These are phyloP conservation scores for Perodicticus potto DNA, from an alignment of 2,797 vertebrate species.

Conservation along the genomic window DNA sequence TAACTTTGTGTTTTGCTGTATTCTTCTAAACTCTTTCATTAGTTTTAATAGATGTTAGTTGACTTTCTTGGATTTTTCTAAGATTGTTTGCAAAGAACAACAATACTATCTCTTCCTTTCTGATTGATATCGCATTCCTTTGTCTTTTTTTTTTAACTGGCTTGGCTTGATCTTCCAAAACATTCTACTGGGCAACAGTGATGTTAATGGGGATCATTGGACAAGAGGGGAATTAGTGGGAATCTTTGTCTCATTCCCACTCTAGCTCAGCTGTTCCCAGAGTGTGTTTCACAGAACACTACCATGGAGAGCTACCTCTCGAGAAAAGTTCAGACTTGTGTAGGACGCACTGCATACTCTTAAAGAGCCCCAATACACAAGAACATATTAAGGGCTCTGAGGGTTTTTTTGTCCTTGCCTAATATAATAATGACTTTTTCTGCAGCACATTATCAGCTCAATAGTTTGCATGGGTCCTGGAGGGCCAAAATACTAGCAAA, in stretches of 20 bases:
- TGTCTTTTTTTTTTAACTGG: slow-evolving; percentile 5
- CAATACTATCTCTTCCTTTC: background rate
- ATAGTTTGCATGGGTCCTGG: slow-evolving; percentile 62
- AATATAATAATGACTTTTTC: slow-evolving; percentile 48
- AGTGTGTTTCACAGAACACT: background rate
- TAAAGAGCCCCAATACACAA: background rate
- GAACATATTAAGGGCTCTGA: background rate
- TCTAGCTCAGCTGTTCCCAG: background rate
- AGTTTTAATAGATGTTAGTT: slow-evolving; percentile 22
- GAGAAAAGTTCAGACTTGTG: background rate
- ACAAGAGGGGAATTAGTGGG: background rate
- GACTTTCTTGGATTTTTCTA: slow-evolving; percentile 52
- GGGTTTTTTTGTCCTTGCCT: slow-evolving; percentile 33
- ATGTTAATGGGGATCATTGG: background rate
- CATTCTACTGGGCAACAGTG: background rate
- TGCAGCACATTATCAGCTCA: slow-evolving; percentile 19
- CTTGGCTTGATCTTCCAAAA: slow-evolving; percentile 1
- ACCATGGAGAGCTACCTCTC: background rate
- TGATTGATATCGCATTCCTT: slow-evolving; percentile 22
- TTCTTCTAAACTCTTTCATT: slow-evolving; percentile 4
- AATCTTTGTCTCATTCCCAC: background rate
- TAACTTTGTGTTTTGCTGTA: slow-evolving; percentile 59
- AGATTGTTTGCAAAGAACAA: slow-evolving; percentile 16
- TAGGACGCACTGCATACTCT: background rate
- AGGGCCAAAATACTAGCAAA: slow-evolving; percentile 49